These are phyloP conservation scores for Tenualosa thibaudeaui DNA, from an alignment of 2,797 vertebrate species.

Conservation along the genomic window DNA sequence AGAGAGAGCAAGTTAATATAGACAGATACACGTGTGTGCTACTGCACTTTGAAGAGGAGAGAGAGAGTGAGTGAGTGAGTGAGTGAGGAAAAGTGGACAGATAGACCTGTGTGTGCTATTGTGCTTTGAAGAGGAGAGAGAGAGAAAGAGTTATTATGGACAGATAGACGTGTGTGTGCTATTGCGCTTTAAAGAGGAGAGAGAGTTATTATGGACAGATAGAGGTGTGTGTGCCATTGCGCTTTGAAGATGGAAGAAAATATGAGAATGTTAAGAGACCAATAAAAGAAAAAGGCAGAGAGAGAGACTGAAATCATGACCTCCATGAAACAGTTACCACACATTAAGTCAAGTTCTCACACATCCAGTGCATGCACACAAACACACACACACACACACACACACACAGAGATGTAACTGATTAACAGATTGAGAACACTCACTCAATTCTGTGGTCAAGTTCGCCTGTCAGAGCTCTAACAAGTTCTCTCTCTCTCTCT, in stretches of 20 bases:
- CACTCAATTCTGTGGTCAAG: neutral
- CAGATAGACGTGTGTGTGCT: too few species aligned
- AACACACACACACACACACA: too few species aligned
- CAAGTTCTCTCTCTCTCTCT: neutral
- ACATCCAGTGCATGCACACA: neutral
- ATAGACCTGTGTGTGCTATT: too few species aligned
- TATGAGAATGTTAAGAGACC: too few species aligned
- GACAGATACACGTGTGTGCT: slow-evolving; percentile 22
- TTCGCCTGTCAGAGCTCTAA: neutral
- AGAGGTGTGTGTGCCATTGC: neutral
- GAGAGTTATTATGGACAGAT: neutral
- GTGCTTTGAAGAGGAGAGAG: too few species aligned
- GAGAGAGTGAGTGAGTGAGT: too few species aligned
- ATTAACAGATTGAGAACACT: neutral
- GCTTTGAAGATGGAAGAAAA: too few species aligned
- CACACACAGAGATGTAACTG: neutral
- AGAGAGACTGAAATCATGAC: neutral
- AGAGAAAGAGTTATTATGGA: too few species aligned
- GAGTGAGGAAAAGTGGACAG: too few species aligned
- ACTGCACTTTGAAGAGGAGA: too few species aligned
- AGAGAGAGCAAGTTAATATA: slow-evolving; percentile 33
- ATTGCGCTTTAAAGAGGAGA: too few species aligned
- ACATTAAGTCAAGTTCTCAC: neutral
- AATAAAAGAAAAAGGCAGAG: slow-evolving; percentile 18
- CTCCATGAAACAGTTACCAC: too few species aligned